Conservation (phyloP, 2,888 invertebrate genomes). For the Dasypogon diadema region DNA sequence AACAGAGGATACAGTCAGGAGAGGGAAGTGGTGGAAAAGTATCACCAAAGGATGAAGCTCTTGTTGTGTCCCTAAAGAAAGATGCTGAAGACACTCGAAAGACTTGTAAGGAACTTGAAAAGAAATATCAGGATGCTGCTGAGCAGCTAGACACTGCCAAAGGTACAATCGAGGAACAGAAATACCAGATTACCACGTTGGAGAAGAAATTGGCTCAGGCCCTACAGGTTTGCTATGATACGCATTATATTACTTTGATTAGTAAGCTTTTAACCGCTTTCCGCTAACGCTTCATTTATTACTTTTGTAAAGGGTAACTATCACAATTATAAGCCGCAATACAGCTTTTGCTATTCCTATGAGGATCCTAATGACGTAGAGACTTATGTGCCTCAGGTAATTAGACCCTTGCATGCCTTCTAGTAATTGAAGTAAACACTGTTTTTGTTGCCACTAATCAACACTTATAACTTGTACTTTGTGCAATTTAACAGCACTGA, state of each 20-base stretch:
- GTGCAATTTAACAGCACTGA: too few species aligned
- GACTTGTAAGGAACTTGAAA: conserved; percentile 83
- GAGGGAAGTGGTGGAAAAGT: conserved; percentile 58
- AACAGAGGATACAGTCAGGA: conserved; percentile 69
- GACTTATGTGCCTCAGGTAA: conserved; percentile 59
- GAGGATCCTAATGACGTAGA: conserved; percentile 63
- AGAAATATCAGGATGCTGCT: conserved; percentile 80
- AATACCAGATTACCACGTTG: conserved; percentile 79
- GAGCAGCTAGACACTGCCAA: conserved; percentile 82
- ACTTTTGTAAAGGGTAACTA: conserved; percentile 12
- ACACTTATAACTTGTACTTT: too few species aligned
- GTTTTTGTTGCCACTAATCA: too few species aligned
- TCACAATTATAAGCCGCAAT: conserved; percentile 60
- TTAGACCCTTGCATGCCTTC: conserved; percentile 5
- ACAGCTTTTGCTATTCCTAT: conserved; percentile 66
- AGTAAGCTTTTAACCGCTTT: background rate
- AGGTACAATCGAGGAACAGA: conserved; percentile 83
- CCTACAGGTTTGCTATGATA: conserved; percentile 14
- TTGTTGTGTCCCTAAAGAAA: conserved; percentile 77
- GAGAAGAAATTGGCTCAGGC: conserved; percentile 73
- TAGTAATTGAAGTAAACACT: background rate
- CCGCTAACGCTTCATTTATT: conserved; percentile 17
- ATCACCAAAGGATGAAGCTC: conserved; percentile 72
- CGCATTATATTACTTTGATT: conserved; percentile 1
- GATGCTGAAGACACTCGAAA: conserved; percentile 83